Evolutionary conservation across 2,113 vertebrate species (phyloP), one percentile per base, ranked within the genome.

Genomic region (Cephalopterus ornatus): DNA sequence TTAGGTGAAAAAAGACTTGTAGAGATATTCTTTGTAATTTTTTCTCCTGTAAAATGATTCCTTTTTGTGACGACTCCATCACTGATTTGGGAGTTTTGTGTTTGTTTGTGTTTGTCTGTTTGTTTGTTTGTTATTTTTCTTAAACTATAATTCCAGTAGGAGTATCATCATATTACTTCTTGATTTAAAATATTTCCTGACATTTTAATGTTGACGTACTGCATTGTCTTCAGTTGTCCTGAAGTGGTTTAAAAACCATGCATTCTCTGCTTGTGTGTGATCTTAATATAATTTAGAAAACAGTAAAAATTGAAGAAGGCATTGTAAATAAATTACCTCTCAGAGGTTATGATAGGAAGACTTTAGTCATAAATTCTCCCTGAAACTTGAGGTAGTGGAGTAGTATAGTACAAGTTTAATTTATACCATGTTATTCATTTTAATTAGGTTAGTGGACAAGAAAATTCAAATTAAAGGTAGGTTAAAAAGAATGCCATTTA

Each of bases 1-100:
- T 95, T 93, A 95, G 88, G 89, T 93, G 41, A 76, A 52, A 94
- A 94, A 91, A 95, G 33, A 95, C 88, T 26, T 75, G 39, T 84
- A 93, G 12, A 95, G 88, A 56, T 83, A 61, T 44, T 85, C 89
- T 89, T 62, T 32, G 30, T 26, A 2, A 1, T 46, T 42, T 47
- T 74, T 42, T 24, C n/a, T 83, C 6, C 11, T 49, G 12, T 74
- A 73, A 62, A 82, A 76, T 63, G 13, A 61, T 93, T 90, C 6
- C 4, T 46, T 92, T 94, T 66, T 35, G 14, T 92, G 50, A 82
- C 23, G 85, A 66, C 4, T 88, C 53, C 76, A 39, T 76, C 42
- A 67, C 16, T 46, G 22, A 20, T 70, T 37, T 9, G 41, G 32
- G 22, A 49, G 14, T 27, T 62, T 55, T 35, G 13, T 75, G 24